These are phyloP conservation scores for Sebastes paucispinis DNA, from an alignment of 2,797 vertebrate species.

Conservation along the genomic window DNA sequence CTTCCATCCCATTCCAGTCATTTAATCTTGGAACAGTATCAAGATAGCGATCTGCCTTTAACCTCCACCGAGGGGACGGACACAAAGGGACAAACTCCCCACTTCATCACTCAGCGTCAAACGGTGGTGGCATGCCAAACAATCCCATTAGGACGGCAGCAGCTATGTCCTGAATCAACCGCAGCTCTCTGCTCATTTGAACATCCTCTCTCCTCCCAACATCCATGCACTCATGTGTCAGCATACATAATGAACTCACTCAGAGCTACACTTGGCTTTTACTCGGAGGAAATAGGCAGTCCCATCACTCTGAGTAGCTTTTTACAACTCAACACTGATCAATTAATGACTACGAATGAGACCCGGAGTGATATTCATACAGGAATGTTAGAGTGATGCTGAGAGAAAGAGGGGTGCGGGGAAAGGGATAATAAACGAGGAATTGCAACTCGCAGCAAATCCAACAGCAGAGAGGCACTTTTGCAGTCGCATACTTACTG, in stretches of 20 bases:
- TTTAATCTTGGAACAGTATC: constrained; percentile 81
- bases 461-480: constrained; percentile 51
- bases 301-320: constrained; percentile 67
- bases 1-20: constrained; percentile 65
- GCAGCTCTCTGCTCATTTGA: constrained; percentile 52
- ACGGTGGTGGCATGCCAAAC: constrained; percentile 73
- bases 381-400: constrained; percentile 53
- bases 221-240: constrained; percentile 71
- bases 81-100: constrained; percentile 63
- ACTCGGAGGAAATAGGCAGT: constrained; percentile 65
- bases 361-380: constrained; percentile 50
- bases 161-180: constrained; percentile 54
- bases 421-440: constrained; percentile 53
- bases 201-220: constrained; percentile 52
- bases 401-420: constrained; percentile 24
- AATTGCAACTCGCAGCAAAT: constrained; percentile 57
- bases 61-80: constrained; percentile 72
- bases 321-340: constrained; percentile 76
- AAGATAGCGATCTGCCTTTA: constrained; percentile 74
- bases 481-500: constrained; percentile 34
- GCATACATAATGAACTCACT: constrained; percentile 72
- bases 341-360: constrained; percentile 75
- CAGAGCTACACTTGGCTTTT: constrained; percentile 65
- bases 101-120: constrained; percentile 78
- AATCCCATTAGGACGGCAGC: constrained; percentile 75